Evolutionary conservation across 2,888 invertebrate genomes (phyloP).

Genomic region (Tridacna gigas): DNA sequence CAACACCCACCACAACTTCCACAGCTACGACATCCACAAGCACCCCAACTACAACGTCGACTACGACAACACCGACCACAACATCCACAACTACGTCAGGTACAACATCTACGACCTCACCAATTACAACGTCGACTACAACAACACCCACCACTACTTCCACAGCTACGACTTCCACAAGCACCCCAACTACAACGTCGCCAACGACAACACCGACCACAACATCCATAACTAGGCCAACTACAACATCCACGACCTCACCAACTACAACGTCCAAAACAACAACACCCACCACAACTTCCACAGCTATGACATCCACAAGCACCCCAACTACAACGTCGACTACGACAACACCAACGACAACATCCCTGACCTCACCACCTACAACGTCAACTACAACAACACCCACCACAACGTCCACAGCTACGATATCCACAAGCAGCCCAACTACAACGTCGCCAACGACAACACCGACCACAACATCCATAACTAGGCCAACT

Average conservation of each 20-base stretch:
- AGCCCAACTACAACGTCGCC: neutral
- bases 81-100: neutral
- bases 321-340: neutral
- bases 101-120: neutral
- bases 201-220: neutral
- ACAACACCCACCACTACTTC: neutral
- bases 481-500: neutral
- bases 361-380: neutral
- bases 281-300: neutral
- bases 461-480: neutral
- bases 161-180: neutral
- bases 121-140: neutral
- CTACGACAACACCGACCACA: neutral
- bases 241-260: neutral
- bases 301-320: neutral
- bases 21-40: too few relatives aligned
- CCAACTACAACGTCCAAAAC: neutral
- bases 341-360: neutral
- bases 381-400: neutral
- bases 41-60: neutral
- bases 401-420: neutral
- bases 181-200: neutral
- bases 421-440: neutral
- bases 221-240: neutral
- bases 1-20: neutral